Base-by-base conservation (phyloP, 1,140 invertebrate genomes). In the Papilio polyxenes region DNA sequence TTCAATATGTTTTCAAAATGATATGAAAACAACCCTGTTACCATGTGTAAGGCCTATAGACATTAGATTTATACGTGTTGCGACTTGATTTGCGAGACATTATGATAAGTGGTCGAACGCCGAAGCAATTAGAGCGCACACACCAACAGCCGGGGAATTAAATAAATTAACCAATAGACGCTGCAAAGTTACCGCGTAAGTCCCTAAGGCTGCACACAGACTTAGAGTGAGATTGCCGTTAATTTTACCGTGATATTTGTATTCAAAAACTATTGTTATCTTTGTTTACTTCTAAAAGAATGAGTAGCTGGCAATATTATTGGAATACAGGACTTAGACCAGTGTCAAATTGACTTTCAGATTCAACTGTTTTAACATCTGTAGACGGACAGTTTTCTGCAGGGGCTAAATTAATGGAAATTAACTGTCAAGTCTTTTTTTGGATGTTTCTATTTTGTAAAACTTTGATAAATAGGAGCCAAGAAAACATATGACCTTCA, bases 91-190 rank as follows among this genome's bases (percentile, higher is more conserved):
- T 92, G 90, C 90, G 88, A 92, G 92, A 91, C 92, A 92, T 93
- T 92, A 93, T 92, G 91, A 93, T 93, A 93, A 93, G 91, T 91
- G 89, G 91, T 83, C 87, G 87, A 88, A 87, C 88, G 86, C 86
- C 85, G 75, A 59, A 85, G 89, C 91, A 91, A 93, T 93, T 93
- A 92, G 90, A 90, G 83, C 88, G 84, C 87, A 86, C 88, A 87
- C 86, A 87, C 56, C n/a, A 20, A 17, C 75, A 84, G 82, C 72
- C 77, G 62, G 59, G 72, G 85, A 90, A 89, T 91, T 91, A 90
- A 89, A 92, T 91, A 89, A 89, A 91, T 91, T 90, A 90, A 84
- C 80, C 80, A 80, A 87, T 85, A 86, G 85, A 87, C 82, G 83
- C 48, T 74, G 81, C 82, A 80, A 83, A 83, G 72, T 81, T 83